Evolutionary conservation across 2,888 invertebrate species (phyloP).

Genomic region (Epinotia demarniana): DNA sequence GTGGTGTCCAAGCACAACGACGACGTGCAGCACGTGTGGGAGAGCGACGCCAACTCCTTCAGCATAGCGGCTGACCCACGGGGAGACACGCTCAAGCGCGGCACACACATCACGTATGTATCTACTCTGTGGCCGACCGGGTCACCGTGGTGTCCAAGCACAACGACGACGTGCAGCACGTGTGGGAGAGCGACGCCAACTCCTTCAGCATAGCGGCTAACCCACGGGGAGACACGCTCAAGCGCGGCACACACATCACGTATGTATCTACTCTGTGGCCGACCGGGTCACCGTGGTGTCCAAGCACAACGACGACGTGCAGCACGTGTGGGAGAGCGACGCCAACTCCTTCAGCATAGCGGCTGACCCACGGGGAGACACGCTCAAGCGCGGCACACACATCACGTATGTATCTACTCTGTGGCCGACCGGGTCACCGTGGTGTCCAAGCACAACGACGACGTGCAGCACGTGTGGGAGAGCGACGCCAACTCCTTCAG

Average conservation of each 20-base stretch:
- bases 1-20: slow-evolving; percentile 98
- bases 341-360: slow-evolving; percentile 94
- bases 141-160: slow-evolving; percentile 98
- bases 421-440: slow-evolving; percentile 98
- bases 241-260: slow-evolving; percentile 95
- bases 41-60: slow-evolving; percentile 96
- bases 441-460: slow-evolving; percentile 97
- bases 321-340: slow-evolving; percentile 99
- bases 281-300: slow-evolving; percentile 98
- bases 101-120: slow-evolving; percentile 90
- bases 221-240: slow-evolving; percentile 96
- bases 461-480: slow-evolving; percentile 98
- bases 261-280: slow-evolving; percentile 86
- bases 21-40: slow-evolving; percentile 98
- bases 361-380: slow-evolving; percentile 97
- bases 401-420: slow-evolving; percentile 83
- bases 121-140: slow-evolving; percentile 91
- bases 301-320: slow-evolving; percentile 96
- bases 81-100: slow-evolving; percentile 95
- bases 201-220: slow-evolving; percentile 96
- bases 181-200: slow-evolving; percentile 99
- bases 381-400: slow-evolving; percentile 95
- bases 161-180: slow-evolving; percentile 96
- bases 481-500: slow-evolving; percentile 96
- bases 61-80: slow-evolving; percentile 97